Base-by-base conservation (phyloP, 2,888 invertebrate genomes). In the Cryptosula pallasiana region DNA sequence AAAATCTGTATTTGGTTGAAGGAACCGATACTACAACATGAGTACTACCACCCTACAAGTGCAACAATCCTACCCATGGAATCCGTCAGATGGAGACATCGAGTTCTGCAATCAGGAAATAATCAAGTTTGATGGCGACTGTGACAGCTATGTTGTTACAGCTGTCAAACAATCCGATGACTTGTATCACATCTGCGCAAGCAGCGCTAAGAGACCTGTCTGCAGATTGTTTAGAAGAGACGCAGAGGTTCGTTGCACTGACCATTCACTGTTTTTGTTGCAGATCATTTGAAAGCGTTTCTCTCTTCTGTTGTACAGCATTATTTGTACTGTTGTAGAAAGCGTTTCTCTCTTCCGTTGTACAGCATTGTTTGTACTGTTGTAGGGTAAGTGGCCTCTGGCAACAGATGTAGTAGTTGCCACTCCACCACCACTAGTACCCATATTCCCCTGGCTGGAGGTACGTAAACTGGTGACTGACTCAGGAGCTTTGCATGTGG, bases 381-480 rank as follows among this genome's bases (percentile, higher is more conserved):
- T 63, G 63, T 27, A 63, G 63, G 63, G 63, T 32, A 32, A 29
- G n/a, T 63, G 63, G 63, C 20, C 27, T 13, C n/a, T 63, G 32
- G 27, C 63, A 13, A 63, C 20, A 27, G 27, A 20, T 13, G 3
- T 29, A 32, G 63, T 63, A 16, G 32, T 29, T 13, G 32, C 25
- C 32, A 20, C 20, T 45, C 45, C 45, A 13, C 5, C 5, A 5
- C 45, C 45, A 13, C 45, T 45, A 20, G 45, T 45, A 13, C 63
- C 63, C 9, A 20, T 63, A 1, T 16, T 63, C 29, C 63, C 63
- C 3, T 63, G 63, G 63, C 20, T 5, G 25, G 63, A 63, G 32
- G 27, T 63, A 16, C 5, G 25, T 13, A 32, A 9, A 25, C 27
- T 63, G 32, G 2, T 2, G 27, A 34, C 63, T 5, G 63, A 63